phyloP scores from a whole-genome alignment of 2,888 invertebrate genomes.

The Cerastis rubricosa region DNA sequence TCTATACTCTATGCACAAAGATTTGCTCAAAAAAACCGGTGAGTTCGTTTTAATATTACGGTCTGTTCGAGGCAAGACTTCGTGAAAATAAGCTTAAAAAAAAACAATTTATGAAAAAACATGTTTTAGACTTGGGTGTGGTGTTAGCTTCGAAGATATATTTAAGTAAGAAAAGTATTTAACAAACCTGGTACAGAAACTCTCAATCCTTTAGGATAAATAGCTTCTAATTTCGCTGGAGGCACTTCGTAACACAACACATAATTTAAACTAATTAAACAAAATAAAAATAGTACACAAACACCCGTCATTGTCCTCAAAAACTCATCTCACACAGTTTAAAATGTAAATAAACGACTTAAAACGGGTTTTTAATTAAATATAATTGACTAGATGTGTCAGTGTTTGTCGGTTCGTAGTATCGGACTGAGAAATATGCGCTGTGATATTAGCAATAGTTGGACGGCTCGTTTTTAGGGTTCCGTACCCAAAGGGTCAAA shows the following conservation, averaged over 20 bases:
- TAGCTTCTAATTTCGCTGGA: slow-evolving; percentile 89
- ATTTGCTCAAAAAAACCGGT: neutral
- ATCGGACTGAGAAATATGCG: slow-evolving; percentile 42
- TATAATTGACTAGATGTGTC: slow-evolving; percentile 60
- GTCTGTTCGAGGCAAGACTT: neutral
- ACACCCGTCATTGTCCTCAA: slow-evolving; percentile 46
- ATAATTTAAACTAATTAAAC: slow-evolving; percentile 47
- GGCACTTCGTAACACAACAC: slow-evolving; percentile 83
- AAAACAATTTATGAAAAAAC: neutral
- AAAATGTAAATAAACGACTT: slow-evolving; percentile 23
- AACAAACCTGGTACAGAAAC: slow-evolving; percentile 91
- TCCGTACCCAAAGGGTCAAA: no score
- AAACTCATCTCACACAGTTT: slow-evolving; percentile 27
- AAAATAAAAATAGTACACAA: slow-evolving; percentile 44
- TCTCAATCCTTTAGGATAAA: slow-evolving; percentile 91
- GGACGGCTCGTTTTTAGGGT: no score
- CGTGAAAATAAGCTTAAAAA: neutral
- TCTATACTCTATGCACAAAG: no score
- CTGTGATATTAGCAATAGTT: neutral
- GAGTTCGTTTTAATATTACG: neutral
- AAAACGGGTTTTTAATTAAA: slow-evolving; percentile 18
- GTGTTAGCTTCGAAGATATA: neutral
- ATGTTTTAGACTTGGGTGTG: neutral
- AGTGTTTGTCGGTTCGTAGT: slow-evolving; percentile 14
- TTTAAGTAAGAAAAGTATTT: neutral